Evolutionary conservation across 1,140 invertebrate genomes (phyloP).

Genomic region (Drosophila asahinai): DNA sequence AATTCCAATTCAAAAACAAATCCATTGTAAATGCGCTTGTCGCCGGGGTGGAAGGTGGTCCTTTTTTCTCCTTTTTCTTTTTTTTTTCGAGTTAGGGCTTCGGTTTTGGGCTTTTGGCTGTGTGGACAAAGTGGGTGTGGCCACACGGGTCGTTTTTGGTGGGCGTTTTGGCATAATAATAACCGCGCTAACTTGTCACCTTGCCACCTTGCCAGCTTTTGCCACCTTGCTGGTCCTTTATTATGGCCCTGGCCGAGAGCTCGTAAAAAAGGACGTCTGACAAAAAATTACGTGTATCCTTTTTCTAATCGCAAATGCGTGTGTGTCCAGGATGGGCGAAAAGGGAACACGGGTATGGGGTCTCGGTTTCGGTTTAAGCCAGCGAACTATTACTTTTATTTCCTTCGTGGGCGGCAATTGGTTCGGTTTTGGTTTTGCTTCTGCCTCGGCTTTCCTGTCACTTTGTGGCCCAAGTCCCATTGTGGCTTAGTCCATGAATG

Average conservation of each 20-base stretch:
- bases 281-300: conserved; percentile 79
- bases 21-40: conserved; percentile 67
- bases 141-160: conserved; percentile 6
- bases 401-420: conserved; percentile 54
- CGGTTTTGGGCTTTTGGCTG: neutral
- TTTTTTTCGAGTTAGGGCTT: conserved; percentile 5
- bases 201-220: conserved; percentile 73
- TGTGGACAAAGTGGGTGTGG: neutral
- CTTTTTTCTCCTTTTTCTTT: no score
- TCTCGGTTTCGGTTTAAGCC: conserved; percentile 8
- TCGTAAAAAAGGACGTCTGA: conserved; percentile 67
- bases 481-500: conserved; percentile 74
- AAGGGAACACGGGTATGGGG: neutral
- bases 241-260: conserved; percentile 39
- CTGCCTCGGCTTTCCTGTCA: conserved; percentile 48
- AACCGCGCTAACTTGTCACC: conserved; percentile 75
- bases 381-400: conserved; percentile 78
- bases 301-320: conserved; percentile 77
- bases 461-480: conserved; percentile 54
- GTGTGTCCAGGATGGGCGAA: conserved; percentile 31
- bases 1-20: conserved; percentile 77
- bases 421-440: conserved; percentile 28
- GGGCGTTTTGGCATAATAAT: conserved; percentile 72
- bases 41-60: conserved; percentile 14
- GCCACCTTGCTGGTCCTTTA: conserved; percentile 56